Evolutionary conservation across 1,140 invertebrate species (phyloP).

Genomic region (Caenorhabditis inopinata): DNA sequence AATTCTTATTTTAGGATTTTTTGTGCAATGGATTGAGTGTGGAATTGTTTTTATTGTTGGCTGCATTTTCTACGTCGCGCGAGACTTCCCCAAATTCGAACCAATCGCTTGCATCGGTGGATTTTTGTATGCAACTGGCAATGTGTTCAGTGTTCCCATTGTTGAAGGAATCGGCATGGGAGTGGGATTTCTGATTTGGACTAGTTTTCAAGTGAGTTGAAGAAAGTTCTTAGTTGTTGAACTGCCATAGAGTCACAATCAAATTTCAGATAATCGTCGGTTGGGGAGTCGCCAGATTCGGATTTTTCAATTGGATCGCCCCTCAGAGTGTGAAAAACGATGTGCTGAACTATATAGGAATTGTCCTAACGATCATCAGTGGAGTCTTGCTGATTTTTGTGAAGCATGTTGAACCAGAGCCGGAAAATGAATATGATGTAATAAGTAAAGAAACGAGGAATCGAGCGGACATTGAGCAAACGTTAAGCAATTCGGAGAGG

Average conservation of each 20-base stretch:
- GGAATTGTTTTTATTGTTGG: conserved; percentile 57
- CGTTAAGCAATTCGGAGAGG: not conserved
- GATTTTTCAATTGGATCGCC: conserved; percentile 56
- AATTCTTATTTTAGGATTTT: conserved; percentile 51
- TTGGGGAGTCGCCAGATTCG: conserved; percentile 62
- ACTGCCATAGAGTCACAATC: no score
- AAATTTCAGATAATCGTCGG: conserved; percentile 57
- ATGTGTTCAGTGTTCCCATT: conserved; percentile 51
- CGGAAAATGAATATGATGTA: not conserved
- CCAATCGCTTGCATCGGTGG: conserved; percentile 56
- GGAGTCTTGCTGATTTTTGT: conserved; percentile 60
- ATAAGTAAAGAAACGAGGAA: not conserved
- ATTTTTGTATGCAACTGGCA: conserved; percentile 59
- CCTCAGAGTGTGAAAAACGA: conserved; percentile 51
- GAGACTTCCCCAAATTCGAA: conserved; percentile 58
- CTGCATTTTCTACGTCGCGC: conserved; percentile 55
- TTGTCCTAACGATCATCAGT: conserved; percentile 56
- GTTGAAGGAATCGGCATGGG: conserved; percentile 53
- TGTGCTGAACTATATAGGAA: conserved; percentile 55
- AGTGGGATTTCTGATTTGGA: conserved; percentile 51
- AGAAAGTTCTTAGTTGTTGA: no score
- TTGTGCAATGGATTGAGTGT: conserved; percentile 64
- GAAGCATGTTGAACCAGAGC: conserved; percentile 18
- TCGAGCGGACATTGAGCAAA: conserved; percentile 22
- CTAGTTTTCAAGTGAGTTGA: conserved; percentile 52